Evolutionary conservation across 2,113 vertebrate species (phyloP).

Genomic region (Phalacrocorax brasilianus): DNA sequence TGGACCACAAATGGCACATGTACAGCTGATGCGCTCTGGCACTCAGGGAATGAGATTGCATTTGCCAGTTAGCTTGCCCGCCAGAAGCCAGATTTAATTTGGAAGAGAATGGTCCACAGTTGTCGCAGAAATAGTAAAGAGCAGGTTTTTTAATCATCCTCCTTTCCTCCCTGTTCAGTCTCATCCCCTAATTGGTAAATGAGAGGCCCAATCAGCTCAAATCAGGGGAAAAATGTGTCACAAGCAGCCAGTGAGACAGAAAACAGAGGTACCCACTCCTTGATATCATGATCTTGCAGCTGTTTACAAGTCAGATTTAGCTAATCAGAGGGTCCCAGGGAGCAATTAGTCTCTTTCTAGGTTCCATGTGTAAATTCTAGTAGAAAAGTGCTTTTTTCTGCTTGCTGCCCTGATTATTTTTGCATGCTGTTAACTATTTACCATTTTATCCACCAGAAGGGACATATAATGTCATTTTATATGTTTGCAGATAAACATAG

Average conservation of each 20-base stretch:
- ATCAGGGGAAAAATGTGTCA: conserved; percentile 45
- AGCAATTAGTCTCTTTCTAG: conserved; percentile 55
- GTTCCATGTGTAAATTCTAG: conserved; percentile 28
- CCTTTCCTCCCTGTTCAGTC: conserved; percentile 31
- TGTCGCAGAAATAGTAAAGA: conserved; percentile 50
- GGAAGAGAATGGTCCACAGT: conserved; percentile 42
- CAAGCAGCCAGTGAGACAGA: conserved; percentile 50
- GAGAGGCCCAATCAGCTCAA: conserved; percentile 39
- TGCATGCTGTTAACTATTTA: conserved; percentile 8
- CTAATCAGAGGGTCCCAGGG: conserved; percentile 52
- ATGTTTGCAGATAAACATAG: conserved; percentile 16
- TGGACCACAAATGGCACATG: conserved; percentile 21
- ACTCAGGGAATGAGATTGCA: not conserved
- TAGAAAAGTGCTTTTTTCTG: not conserved
- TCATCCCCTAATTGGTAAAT: conserved; percentile 52
- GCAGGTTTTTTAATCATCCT: conserved; percentile 55
- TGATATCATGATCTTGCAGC: conserved; percentile 49
- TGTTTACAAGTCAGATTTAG: conserved; percentile 57
- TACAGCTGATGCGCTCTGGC: conserved; percentile 24
- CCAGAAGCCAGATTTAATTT: conserved; percentile 57
- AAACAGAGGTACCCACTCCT: conserved; percentile 52
- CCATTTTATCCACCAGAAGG: conserved; percentile 16
- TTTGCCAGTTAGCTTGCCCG: conserved; percentile 40
- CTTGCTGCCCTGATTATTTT: conserved; percentile 16
- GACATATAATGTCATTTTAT: not conserved